A percentile compares a stretch with the other conserved stretches of the same genome.
phyloP scores from a whole-genome alignment of 1,140 invertebrate species.

The Sipha flava region DNA sequence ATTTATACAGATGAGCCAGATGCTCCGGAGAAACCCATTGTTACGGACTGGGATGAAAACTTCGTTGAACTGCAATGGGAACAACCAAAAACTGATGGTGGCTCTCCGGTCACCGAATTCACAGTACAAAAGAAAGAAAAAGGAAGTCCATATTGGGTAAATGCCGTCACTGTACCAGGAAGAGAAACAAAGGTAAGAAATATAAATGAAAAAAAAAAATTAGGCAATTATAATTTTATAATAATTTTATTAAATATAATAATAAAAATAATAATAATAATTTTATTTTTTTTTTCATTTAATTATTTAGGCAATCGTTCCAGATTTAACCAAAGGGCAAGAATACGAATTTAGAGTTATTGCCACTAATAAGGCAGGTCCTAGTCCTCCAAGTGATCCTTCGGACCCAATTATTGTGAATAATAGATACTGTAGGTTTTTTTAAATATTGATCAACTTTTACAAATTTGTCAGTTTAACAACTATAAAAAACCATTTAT shows the following conservation, averaged over 20 bases:
- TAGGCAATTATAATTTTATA: too few relatives aligned
- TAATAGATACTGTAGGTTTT: slow-evolving; percentile 61
- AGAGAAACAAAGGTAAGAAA: slow-evolving; percentile 55
- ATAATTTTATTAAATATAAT: not conserved
- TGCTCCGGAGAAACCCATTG: slow-evolving; percentile 77
- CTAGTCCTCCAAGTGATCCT: slow-evolving; percentile 88
- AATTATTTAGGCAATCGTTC: slow-evolving; percentile 57
- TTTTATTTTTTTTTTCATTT: not conserved
- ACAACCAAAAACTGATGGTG: slow-evolving; percentile 76
- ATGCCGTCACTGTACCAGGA: slow-evolving; percentile 75
- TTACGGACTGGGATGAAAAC: slow-evolving; percentile 87
- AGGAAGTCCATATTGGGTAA: slow-evolving; percentile 79
- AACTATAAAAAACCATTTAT: not conserved
- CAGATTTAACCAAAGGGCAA: slow-evolving; percentile 83
- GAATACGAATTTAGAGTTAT: slow-evolving; percentile 95
- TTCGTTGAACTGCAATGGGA: slow-evolving; percentile 86
- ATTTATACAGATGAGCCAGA: slow-evolving; percentile 68
- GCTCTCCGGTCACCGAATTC: slow-evolving; percentile 85
- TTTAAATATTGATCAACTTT: slow-evolving; percentile 35
- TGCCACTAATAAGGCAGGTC: slow-evolving; percentile 90
- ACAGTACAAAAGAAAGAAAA: slow-evolving; percentile 94
- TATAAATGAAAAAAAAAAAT: too few relatives aligned
- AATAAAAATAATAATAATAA: not conserved
- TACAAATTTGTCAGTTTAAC: not conserved
- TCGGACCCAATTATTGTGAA: slow-evolving; percentile 81